Evolutionary conservation across 2,888 invertebrate species (phyloP).

Genomic region (Chirona hameri): DNA sequence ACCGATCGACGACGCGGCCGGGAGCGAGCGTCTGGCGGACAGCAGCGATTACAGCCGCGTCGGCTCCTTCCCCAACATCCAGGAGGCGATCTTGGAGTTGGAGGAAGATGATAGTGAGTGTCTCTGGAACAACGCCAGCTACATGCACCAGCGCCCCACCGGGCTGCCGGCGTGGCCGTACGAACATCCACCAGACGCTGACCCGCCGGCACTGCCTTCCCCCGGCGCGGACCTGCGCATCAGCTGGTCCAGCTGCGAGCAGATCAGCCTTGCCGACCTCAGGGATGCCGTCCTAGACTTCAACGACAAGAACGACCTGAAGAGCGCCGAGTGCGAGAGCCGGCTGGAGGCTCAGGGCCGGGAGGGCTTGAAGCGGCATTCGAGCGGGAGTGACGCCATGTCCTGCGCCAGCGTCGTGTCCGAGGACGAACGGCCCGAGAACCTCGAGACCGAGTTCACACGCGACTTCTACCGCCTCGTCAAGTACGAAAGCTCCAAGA

Average conservation of each 20-base stretch:
- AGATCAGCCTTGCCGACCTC: conserved; percentile 38
- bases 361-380: conserved; percentile 3
- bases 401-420: conserved; percentile 35
- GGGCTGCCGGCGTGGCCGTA: conserved; percentile 37
- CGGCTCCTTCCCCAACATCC: conserved; percentile 60
- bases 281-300: conserved; percentile 38
- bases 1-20: conserved; percentile 51
- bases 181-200: conserved; percentile 32
- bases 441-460: conserved; percentile 59
- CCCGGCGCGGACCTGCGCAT: conserved; percentile 37
- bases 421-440: conserved; percentile 36
- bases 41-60: conserved; percentile 36
- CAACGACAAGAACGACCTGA: conserved; percentile 37
- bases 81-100: conserved; percentile 63
- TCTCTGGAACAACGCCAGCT: conserved; percentile 70
- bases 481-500: conserved; percentile 75
- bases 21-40: conserved; percentile 51
- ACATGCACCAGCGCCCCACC: conserved; percentile 43
- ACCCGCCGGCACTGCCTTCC: conserved; percentile 12
- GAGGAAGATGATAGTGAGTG: conserved; percentile 71
- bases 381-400: conserved; percentile 38
- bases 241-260: conserved; percentile 39
- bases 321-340: conserved; percentile 43
- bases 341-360: conserved; percentile 44
- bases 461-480: conserved; percentile 75